Evolutionary conservation across 2,888 invertebrate genomes (phyloP), one percentile per base, ranked within the genome.

Genomic region (Platypus cylindrus): DNA sequence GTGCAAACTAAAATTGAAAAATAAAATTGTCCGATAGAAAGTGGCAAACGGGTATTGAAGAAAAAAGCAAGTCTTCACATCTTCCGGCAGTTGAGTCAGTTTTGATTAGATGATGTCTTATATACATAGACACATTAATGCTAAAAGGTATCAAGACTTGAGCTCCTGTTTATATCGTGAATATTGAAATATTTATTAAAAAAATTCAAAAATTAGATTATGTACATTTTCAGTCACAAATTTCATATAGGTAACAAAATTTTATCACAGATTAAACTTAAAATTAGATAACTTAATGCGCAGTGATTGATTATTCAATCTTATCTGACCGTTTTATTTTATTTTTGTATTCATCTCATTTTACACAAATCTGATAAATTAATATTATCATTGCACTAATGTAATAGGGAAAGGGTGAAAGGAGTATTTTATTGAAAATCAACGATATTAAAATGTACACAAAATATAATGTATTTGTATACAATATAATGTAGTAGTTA

Each of bases 401-500:
- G 48, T 50, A 44, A 30, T 31, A 50, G 56, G 55, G 55, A 49
- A 40, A 45, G 55, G 55, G 51, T 49, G 53, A 58, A 45, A 54
- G 56, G 52, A 51, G 53, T 59, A 60, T 60, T 27, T 27, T 25
- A n/a, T 27, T 27, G 58, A 51, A 49, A 45, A 48, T 47, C 48
- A 48, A 47, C 50, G 44, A 38, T 47, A 51, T 49, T 44, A 52
- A 50, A 38, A 46, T 47, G 49, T 54, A 48, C 59, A 60, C 58
- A 59, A 55, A 49, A n/a, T n/a, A n/a, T n/a, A n/a, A n/a, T n/a
- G n/a, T n/a, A n/a, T n/a, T n/a, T n/a, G n/a, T n/a, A 51, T 48
- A 44, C 48, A 56, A 49, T 50, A 56, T 51, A 52, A 55, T 58
- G 56, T 43, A 61, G 56, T 57, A 54, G 58, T 60, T 57, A 57